Percentiles rank a stretch among this genome's conserved stretches.
phyloP scores from a whole-genome alignment of 53 echinoderm and acorn worm species.

The Paracentrotus lividus region DNA sequence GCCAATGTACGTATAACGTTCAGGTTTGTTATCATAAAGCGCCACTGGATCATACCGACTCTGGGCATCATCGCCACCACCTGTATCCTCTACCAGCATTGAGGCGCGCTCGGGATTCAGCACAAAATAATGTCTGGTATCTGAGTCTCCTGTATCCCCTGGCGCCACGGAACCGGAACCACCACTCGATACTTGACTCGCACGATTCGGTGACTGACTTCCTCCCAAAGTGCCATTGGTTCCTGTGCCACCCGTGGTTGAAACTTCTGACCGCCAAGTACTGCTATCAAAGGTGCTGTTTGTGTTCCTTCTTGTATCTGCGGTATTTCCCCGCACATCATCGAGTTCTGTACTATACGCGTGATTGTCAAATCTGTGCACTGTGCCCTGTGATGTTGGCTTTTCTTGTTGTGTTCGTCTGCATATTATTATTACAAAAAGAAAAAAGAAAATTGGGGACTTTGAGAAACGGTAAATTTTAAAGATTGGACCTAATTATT shows the following conservation, averaged over 20 bases:
- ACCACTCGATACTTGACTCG: neutral
- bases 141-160: neutral
- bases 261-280: conserved; percentile 56
- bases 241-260: neutral
- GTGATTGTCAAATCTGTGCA: conserved; percentile 14
- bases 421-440: neutral
- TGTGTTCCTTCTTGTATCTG: neutral
- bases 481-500: too few relatives aligned
- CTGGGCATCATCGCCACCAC: too few relatives aligned
- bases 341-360: neutral
- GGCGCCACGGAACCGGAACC: neutral
- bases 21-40: conserved; percentile 22
- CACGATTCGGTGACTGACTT: conserved; percentile 19
- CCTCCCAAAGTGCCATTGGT: neutral
- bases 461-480: too few relatives aligned
- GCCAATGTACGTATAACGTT: conserved; percentile 32
- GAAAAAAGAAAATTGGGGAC: too few relatives aligned
- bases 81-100: conserved; percentile 43
- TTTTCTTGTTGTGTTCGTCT: conserved; percentile 22
- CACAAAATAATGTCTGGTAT: neutral
- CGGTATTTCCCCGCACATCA: neutral
- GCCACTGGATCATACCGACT: neutral
- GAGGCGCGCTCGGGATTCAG: conserved; percentile 55
- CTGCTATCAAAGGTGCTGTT: conserved; percentile 13
- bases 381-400: neutral